phyloP scores from a whole-genome alignment of 2,113 vertebrate genomes.

The Protobothrops flavoviridis region DNA sequence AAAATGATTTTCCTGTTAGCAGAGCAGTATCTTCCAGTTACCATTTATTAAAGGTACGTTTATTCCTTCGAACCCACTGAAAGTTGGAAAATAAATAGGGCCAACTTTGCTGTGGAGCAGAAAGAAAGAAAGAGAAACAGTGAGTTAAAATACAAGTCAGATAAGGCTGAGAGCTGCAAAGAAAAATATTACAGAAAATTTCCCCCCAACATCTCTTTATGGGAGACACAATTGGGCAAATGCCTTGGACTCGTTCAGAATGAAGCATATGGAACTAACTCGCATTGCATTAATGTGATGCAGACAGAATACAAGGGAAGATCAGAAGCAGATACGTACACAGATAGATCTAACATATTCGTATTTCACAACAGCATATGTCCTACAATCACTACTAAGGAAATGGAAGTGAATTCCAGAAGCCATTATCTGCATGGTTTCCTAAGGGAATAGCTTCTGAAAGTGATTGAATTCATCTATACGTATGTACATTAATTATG shows the following conservation, averaged over 20 bases:
- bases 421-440: background rate
- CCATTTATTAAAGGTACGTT: background rate
- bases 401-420: background rate
- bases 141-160: background rate
- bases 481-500: background rate
- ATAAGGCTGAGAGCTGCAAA: background rate
- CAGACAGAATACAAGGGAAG: background rate
- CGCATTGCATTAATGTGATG: background rate
- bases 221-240: background rate
- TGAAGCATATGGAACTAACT: background rate
- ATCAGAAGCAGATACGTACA: background rate
- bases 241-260: background rate
- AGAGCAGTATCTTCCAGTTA: background rate
- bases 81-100: background rate
- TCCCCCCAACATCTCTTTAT: background rate
- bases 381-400: background rate
- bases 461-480: background rate
- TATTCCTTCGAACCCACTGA: background rate
- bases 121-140: background rate
- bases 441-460: background rate
- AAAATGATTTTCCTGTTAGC: background rate
- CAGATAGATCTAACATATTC: background rate
- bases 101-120: background rate
- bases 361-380: background rate
- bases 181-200: background rate